A percentile compares a stretch with the other conserved stretches of the same genome.
phyloP scores from a whole-genome alignment of 2,797 vertebrate species.

The Meda fulgida region DNA sequence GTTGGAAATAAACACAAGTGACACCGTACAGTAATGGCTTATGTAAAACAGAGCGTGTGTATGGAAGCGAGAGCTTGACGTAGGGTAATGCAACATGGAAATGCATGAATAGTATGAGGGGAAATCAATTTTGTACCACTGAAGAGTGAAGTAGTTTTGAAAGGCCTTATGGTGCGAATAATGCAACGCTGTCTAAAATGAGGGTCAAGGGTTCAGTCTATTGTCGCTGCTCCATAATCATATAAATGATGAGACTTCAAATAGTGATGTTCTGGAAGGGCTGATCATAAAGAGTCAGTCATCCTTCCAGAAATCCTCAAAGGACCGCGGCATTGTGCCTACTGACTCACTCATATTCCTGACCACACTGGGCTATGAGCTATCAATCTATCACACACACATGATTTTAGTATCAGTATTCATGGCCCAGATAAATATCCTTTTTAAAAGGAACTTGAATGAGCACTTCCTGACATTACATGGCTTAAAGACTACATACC shows the following conservation, averaged over 20 bases:
- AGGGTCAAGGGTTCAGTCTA: conserved; percentile 63
- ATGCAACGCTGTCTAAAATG: conserved; percentile 61
- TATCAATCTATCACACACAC: conserved; percentile 22
- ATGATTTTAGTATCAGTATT: conserved; percentile 3
- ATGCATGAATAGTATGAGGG: conserved; percentile 51
- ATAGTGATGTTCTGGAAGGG: conserved; percentile 52
- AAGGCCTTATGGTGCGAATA: conserved; percentile 64
- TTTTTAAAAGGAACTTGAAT: conserved; percentile 2
- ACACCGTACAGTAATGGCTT: conserved; percentile 61
- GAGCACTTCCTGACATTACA: neutral
- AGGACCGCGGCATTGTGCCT: conserved; percentile 42
- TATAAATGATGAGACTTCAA: conserved; percentile 58
- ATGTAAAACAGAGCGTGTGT: conserved; percentile 60
- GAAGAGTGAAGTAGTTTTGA: conserved; percentile 56
- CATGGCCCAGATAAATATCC: neutral
- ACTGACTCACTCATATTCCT: conserved; percentile 37
- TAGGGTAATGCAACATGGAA: conserved; percentile 55
- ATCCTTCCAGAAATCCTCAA: conserved; percentile 51
- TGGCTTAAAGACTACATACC: neutral
- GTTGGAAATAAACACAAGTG: conserved; percentile 64
- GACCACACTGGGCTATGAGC: conserved; percentile 19
- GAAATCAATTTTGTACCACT: conserved; percentile 59
- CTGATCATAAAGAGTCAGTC: conserved; percentile 58
- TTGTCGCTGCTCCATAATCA: conserved; percentile 59
- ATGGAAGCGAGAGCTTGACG: conserved; percentile 57